phyloP scores from a whole-genome alignment of 1,140 invertebrate species.

The Pachypsylla venusta region DNA sequence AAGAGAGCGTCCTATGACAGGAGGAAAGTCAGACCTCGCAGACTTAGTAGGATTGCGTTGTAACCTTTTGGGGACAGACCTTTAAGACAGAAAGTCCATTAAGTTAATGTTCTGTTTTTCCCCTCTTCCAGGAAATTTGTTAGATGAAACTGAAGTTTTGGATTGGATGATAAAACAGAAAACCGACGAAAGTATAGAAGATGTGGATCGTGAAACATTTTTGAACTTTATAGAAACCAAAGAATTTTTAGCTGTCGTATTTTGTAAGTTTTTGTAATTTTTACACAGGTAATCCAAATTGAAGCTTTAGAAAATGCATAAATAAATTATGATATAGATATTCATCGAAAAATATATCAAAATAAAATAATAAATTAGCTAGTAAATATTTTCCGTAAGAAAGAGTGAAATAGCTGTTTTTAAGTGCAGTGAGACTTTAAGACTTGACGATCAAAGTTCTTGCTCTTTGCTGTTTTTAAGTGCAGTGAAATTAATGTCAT shows the following conservation, averaged over 20 bases:
- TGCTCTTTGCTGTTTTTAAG: too few relatives aligned
- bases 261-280: slow-evolving; percentile 89
- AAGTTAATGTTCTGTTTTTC: slow-evolving; percentile 9
- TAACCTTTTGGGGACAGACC: too few relatives aligned
- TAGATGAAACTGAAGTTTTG: slow-evolving; percentile 68
- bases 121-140: slow-evolving; percentile 56
- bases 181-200: slow-evolving; percentile 83
- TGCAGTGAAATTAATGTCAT: slow-evolving; percentile 18
- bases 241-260: slow-evolving; percentile 82
- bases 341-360: too few relatives aligned
- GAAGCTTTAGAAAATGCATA: too few relatives aligned
- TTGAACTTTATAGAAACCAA: slow-evolving; percentile 76
- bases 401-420: background rate
- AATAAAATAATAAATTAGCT: too few relatives aligned
- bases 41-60: too few relatives aligned
- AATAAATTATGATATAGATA: too few relatives aligned
- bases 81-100: too few relatives aligned
- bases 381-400: too few relatives aligned
- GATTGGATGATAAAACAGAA: slow-evolving; percentile 85
- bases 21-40: too few relatives aligned
- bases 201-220: slow-evolving; percentile 69
- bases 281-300: too few relatives aligned
- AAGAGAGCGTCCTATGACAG: too few relatives aligned
- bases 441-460: background rate
- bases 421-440: background rate